phyloP scores from a whole-genome alignment of 2,797 vertebrate species.

The Pogoniulus pusillus region DNA sequence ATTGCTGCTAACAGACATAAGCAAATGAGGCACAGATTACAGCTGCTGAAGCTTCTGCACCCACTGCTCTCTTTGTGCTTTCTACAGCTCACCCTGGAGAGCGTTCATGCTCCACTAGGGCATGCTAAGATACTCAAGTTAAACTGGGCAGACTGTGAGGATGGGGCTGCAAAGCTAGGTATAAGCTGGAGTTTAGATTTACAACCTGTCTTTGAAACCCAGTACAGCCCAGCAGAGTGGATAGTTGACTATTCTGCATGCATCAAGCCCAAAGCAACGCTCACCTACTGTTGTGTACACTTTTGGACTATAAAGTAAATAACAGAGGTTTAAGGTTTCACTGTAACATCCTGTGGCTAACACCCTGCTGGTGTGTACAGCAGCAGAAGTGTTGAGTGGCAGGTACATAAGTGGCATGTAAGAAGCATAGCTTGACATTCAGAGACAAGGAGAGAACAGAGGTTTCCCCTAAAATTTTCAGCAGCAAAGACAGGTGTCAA shows the following conservation, averaged over 20 bases:
- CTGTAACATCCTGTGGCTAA: not conserved
- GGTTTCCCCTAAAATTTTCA: not conserved
- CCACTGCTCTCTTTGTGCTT: not conserved
- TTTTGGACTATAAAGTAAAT: not conserved
- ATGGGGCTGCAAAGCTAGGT: not conserved
- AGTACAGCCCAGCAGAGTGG: not conserved
- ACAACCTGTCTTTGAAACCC: not conserved
- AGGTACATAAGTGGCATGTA: not conserved
- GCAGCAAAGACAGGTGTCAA: not conserved
- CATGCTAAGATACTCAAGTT: not conserved
- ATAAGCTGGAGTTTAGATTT: not conserved
- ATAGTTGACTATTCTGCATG: not conserved
- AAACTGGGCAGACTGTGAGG: not conserved
- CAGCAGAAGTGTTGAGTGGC: not conserved
- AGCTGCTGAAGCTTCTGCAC: not conserved
- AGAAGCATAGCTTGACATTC: not conserved
- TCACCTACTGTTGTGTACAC: not conserved
- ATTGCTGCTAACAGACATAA: not conserved
- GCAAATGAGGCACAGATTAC: not conserved
- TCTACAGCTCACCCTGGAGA: not conserved
- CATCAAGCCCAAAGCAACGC: not conserved
- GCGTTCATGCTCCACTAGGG: not conserved
- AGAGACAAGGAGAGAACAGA: not conserved
- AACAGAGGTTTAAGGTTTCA: not conserved
- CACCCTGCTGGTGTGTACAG: not conserved